Evolutionary conservation across 2,797 vertebrate genomes (phyloP), one percentile per base, ranked within the genome.

Genomic region (Chaunax sp.): DNA sequence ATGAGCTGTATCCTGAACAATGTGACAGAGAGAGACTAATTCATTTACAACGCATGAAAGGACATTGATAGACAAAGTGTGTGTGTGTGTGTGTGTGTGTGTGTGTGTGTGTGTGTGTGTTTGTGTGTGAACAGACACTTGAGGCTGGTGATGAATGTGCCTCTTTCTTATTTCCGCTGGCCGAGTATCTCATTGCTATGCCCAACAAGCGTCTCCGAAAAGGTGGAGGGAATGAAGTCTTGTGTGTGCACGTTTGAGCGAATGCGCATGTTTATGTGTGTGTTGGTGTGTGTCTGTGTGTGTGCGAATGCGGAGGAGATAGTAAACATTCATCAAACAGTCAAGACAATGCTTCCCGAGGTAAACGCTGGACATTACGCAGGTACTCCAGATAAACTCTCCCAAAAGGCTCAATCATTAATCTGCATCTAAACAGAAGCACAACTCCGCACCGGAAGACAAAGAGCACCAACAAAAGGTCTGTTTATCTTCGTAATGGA

Each of bases 161-260:
- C 63, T 72, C 80, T 84, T 86, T 88, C 80, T 82, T 84, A 77
- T 78, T 71, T 67, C 33, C 59, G 43, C 69, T 52, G 61, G 70
- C 55, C 69, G 45, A 54, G 72, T 75, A 82, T 88, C 91, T 92
- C 88, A 90, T 92, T 90, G 87, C 73, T 83, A 87, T 88, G 85
- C 85, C 77, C 57, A 79, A 60, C 72, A 79, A 83, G 75, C 61
- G 55, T 79, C 77, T 72, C 67, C 3, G 63, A 55, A 41, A 53
- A 44, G 30, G 50, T 62, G 56, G 59, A 76, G 66, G 82, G 79
- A 90, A 89, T 78, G 77, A 77, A 84, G 81, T 83, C 67, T 50
- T 82, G 58, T 78, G 74, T 68, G 69, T 71, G 73, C 57, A 62
- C 50, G 51, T 81, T 63, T 53, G 60, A 53, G 58, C 72, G 43